Conservation (phyloP, 2,888 invertebrate species). For the Aquatica leii region DNA sequence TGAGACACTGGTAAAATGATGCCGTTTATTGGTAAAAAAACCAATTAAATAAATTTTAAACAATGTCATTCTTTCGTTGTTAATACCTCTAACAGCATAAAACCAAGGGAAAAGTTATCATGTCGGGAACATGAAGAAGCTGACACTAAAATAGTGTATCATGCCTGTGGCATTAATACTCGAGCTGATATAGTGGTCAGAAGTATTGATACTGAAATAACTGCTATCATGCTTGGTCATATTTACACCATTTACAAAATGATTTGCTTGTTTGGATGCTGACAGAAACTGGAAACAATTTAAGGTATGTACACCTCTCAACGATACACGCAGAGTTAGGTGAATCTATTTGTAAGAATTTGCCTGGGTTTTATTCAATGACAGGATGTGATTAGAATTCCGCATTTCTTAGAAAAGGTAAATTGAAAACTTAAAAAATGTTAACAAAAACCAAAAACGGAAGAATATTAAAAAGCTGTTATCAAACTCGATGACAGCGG, state of each 20-base stretch:
- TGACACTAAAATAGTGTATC: constrained; percentile 7
- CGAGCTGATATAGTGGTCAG: not conserved
- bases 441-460: too few species aligned
- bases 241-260: constrained; percentile 3
- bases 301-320: not conserved
- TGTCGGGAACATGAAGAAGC: constrained; percentile 4
- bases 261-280: not conserved
- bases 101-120: not conserved
- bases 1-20: not conserved
- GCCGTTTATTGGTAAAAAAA: constrained; percentile 11
- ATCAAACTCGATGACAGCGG: too few species aligned
- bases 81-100: not conserved
- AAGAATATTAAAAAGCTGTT: too few species aligned
- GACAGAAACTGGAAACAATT: not conserved
- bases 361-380: not conserved
- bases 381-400: constrained; percentile 6
- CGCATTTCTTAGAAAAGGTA: not conserved
- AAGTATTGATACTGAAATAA: constrained; percentile 5
- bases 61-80: not conserved
- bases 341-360: not conserved
- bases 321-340: not conserved
- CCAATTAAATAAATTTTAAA: not conserved
- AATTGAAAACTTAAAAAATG: not conserved
- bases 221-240: constrained; percentile 5
- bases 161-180: not conserved